Conservation (phyloP, 2,888 invertebrate species). For the Leucania comma region DNA sequence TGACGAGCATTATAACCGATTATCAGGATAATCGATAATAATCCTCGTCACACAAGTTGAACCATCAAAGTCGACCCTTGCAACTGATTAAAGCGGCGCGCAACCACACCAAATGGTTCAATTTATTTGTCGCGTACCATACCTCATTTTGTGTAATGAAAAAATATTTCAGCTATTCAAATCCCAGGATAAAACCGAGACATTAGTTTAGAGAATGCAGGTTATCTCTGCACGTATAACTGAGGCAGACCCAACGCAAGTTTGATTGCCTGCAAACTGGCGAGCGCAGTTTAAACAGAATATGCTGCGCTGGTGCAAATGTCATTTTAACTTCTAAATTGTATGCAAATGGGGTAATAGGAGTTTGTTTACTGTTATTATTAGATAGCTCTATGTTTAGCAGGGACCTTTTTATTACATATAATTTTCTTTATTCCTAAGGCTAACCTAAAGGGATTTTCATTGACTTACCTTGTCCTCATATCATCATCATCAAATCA, state of each 20-base stretch:
- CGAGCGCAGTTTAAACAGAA: conserved; percentile 14
- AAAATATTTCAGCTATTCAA: background rate
- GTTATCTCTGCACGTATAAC: conserved; percentile 3
- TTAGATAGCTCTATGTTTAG: background rate
- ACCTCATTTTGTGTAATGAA: no score
- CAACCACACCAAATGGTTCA: no score
- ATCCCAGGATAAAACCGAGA: background rate
- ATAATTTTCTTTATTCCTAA: background rate
- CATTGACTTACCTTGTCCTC: conserved; percentile 8
- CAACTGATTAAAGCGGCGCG: no score
- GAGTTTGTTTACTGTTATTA: background rate
- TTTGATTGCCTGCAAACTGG: conserved; percentile 32
- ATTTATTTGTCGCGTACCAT: no score
- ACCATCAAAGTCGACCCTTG: no score
- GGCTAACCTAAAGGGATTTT: background rate
- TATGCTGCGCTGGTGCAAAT: conserved; percentile 18
- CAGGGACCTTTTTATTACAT: background rate
- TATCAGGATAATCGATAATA: no score
- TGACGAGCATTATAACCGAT: no score
- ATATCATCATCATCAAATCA: no score
- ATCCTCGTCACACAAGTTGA: no score
- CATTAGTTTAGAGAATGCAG: conserved; percentile 22
- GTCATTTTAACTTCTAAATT: conserved; percentile 43
- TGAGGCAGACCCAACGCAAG: conserved; percentile 11
- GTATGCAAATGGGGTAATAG: conserved; percentile 22